Percentiles rank a stretch among this genome's conserved stretches.
These are phyloP conservation scores for Zaprionus ornatus DNA, from an alignment of 1,140 invertebrate genomes.

Conservation along the genomic window DNA sequence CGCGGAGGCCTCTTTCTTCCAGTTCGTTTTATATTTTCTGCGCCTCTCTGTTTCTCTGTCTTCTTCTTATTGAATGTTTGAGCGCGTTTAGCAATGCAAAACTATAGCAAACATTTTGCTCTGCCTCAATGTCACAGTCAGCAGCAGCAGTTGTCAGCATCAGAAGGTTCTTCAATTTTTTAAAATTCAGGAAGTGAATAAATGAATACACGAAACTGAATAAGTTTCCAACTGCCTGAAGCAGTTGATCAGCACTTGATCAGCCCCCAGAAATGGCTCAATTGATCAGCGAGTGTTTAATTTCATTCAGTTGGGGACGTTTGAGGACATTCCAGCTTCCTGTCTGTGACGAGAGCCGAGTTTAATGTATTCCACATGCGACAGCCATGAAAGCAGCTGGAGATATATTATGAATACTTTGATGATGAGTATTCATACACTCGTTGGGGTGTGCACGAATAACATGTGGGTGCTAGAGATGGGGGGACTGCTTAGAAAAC, in stretches of 20 bases:
- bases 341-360: conserved; percentile 27
- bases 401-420: conserved; percentile 34
- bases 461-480: too few relatives aligned
- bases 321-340: conserved; percentile 10
- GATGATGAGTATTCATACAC: conserved; percentile 7
- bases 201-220: conserved; percentile 49
- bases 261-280: conserved; percentile 3
- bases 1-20: conserved; percentile 26
- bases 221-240: conserved; percentile 21
- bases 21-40: not conserved
- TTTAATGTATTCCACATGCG: conserved; percentile 52
- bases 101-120: conserved; percentile 55
- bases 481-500: too few relatives aligned
- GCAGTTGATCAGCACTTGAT: conserved; percentile 43
- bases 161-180: conserved; percentile 7
- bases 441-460: too few relatives aligned
- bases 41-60: not conserved
- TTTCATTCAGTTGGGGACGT: conserved; percentile 28
- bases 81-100: conserved; percentile 51
- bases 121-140: conserved; percentile 43
- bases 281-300: conserved; percentile 45
- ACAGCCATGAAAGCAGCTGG: conserved; percentile 28
- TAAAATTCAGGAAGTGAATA: conserved; percentile 55
- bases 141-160: not conserved
- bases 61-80: conserved; percentile 42